Conservation (phyloP, 2,113 vertebrate species). For the Abramis brama region DNA sequence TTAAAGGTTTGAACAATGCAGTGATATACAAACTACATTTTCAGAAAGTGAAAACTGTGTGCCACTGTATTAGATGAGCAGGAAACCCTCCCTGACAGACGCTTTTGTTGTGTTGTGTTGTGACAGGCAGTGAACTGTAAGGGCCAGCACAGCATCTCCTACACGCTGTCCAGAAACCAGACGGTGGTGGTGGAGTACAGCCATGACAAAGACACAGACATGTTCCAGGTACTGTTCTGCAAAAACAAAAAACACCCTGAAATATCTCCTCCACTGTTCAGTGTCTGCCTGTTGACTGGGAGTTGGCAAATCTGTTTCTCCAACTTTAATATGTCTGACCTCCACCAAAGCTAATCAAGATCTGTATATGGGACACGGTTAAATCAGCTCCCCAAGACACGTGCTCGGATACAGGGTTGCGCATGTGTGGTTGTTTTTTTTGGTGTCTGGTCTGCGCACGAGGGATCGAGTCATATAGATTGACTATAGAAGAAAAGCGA, state of each 20-base stretch:
- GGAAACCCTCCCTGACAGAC: neutral
- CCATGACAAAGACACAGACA: slow-evolving; percentile 96
- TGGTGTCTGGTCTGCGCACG: neutral
- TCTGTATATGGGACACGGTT: slow-evolving; percentile 8
- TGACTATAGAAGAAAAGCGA: slow-evolving; percentile 16
- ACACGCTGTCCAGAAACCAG: slow-evolving; percentile 93
- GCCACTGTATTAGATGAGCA: neutral
- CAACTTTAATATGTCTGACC: slow-evolving; percentile 29
- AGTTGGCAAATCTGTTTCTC: neutral
- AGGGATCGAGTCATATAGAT: slow-evolving; percentile 29
- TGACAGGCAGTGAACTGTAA: slow-evolving; percentile 92
- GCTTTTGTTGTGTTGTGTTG: slow-evolving; percentile 43
- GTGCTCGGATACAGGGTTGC: slow-evolving; percentile 27
- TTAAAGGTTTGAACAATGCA: neutral
- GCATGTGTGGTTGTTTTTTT: neutral
- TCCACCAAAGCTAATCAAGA: slow-evolving; percentile 51
- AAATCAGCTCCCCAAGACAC: slow-evolving; percentile 30
- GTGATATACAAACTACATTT: neutral
- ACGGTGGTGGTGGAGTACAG: slow-evolving; percentile 97
- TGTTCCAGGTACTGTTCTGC: slow-evolving; percentile 91
- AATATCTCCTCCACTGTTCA: no score
- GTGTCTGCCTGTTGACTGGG: neutral
- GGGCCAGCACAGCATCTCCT: slow-evolving; percentile 97
- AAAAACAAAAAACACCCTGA: neutral
- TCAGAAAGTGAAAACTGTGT: neutral